These are phyloP conservation scores for Leucophenga maculata DNA, from an alignment of 2,888 invertebrate genomes.

Conservation along the genomic window DNA sequence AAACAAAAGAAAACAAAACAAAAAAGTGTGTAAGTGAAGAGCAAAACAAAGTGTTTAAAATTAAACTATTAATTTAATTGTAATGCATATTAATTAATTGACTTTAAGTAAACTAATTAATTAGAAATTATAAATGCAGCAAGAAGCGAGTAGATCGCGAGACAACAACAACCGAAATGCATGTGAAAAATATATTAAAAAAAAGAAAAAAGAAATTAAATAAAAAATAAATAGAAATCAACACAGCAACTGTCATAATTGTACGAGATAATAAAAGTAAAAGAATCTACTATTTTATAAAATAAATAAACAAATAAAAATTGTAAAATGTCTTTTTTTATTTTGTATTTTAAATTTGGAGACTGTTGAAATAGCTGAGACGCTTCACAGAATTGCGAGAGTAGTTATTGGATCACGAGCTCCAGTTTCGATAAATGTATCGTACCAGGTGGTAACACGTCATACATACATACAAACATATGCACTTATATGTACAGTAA, in stretches of 20 bases:
- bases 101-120: constrained; percentile 53
- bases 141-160: constrained; percentile 34
- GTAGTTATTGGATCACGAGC: too few species aligned
- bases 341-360: too few species aligned
- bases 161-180: constrained; percentile 34
- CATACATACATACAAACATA: too few species aligned
- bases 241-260: constrained; percentile 36
- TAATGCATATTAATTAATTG: constrained; percentile 59
- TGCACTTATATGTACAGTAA: too few species aligned
- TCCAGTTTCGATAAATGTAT: too few species aligned
- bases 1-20: constrained; percentile 51
- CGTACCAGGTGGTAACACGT: too few species aligned
- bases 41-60: constrained; percentile 30
- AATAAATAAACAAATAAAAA: constrained; percentile 43
- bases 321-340: constrained; percentile 4
- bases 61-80: constrained; percentile 67
- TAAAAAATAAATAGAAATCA: constrained; percentile 34
- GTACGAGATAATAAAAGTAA: constrained; percentile 57
- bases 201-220: constrained; percentile 45
- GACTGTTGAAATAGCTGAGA: too few species aligned
- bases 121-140: constrained; percentile 47
- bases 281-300: constrained; percentile 67
- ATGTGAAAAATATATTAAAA: constrained; percentile 44
- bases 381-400: too few species aligned
- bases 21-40: constrained; percentile 41